Evolutionary conservation across 1,140 invertebrate genomes (phyloP).

Genomic region (Panagrolaimus sp.): DNA sequence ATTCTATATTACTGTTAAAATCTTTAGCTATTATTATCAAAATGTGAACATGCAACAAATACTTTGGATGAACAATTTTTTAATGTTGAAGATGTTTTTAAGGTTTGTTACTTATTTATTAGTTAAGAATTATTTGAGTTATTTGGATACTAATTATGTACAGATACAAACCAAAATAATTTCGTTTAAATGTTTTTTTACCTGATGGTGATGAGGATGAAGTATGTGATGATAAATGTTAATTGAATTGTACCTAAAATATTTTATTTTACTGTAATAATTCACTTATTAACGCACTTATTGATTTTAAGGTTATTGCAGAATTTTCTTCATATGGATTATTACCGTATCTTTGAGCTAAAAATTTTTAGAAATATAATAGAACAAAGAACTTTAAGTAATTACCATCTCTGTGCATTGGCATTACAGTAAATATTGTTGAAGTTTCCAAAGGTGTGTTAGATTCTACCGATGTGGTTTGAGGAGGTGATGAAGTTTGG

Average conservation of each 20-base stretch:
- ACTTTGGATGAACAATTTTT: not conserved
- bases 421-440: too few relatives aligned
- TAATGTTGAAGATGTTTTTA: conserved; percentile 2
- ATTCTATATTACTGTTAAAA: not conserved
- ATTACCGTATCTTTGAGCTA: too few relatives aligned
- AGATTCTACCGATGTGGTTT: too few relatives aligned
- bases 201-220: too few relatives aligned
- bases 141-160: not conserved
- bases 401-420: too few relatives aligned
- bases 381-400: too few relatives aligned
- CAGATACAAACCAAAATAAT: conserved; percentile 11
- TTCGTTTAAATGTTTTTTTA: too few relatives aligned
- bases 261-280: not conserved
- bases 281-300: not conserved
- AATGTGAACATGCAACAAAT: not conserved
- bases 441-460: too few relatives aligned
- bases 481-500: too few relatives aligned
- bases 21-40: not conserved
- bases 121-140: not conserved
- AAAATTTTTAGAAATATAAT: too few relatives aligned
- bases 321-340: too few relatives aligned
- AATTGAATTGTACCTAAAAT: not conserved
- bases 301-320: too few relatives aligned
- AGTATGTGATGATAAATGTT: not conserved
- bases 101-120: not conserved